Base-by-base conservation (phyloP, 2,797 vertebrate species). In the Gymnoscopelus braueri region DNA sequence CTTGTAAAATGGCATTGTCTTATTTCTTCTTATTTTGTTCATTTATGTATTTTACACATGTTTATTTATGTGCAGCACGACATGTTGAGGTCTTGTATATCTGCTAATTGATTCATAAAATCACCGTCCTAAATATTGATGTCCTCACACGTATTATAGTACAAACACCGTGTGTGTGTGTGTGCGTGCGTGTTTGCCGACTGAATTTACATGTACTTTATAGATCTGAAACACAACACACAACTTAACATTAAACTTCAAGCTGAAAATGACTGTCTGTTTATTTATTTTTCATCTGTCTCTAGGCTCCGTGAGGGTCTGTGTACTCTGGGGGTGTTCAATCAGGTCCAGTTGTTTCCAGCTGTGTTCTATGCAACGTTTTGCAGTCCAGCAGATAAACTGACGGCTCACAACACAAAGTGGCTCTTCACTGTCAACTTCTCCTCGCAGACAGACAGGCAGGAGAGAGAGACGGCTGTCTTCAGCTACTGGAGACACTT, bases 281-380 rank as follows among this genome's bases (percentile, higher is more conserved):
- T 48, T 39, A 14, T 50, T 39, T 53, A 7, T 13, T 19, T 51
- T 6, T 11, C 26, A 49, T 48, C 24, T 65, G 64, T 26, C 48
- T 65, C 4, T 80, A 99, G 97, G 89, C 95, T 99, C 75, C 92
- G 93, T 39, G 94, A 96, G 80, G 97, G 97, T 65, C 91, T 99
- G 82, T 91, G 93, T 87, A 96, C 95, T 0, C 84, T 98, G 67
- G 96, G 95, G 2, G 91, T 98, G 67, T 94, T 98, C 69, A 93
- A 98, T 72, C 95, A 95, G 89, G 47, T 63, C 11, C 60, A 63
- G 47, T 12, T 29, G 19, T 3, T 49, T 23, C 47, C 44, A 11
- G 44, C 60, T 1, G 4, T 51, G 11, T 49, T 63, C 60, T 51
- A 3, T 23, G 26, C 11, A 7, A 63, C 60, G 23, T 19, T 15